These are phyloP conservation scores for Rhinoraja longicauda DNA, from an alignment of 2,797 vertebrate species.

Conservation along the genomic window DNA sequence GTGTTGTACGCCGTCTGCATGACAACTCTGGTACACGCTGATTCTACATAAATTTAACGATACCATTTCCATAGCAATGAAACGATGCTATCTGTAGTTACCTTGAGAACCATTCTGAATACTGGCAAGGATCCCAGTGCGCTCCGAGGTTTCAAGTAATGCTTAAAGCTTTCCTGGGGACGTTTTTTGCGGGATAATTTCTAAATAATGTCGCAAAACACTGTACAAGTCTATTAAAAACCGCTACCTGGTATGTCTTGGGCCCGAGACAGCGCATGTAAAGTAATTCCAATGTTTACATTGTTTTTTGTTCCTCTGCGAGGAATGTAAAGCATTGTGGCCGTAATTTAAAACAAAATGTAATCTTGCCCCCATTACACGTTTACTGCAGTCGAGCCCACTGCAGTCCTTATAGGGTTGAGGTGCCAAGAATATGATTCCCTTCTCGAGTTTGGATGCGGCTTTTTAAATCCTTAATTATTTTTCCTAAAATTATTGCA, in stretches of 20 bases:
- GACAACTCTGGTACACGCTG: too few relatives aligned
- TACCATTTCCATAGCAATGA: background rate
- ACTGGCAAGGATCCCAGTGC: background rate
- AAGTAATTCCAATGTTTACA: background rate
- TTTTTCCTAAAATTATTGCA: background rate
- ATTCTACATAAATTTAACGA: too few relatives aligned
- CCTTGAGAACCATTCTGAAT: background rate
- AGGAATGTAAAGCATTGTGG: background rate
- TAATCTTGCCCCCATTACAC: background rate
- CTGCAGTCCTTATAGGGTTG: background rate
- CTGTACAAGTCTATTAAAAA: background rate
- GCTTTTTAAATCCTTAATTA: background rate
- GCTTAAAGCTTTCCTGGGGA: background rate
- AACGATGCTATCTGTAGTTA: background rate
- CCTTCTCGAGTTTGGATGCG: background rate
- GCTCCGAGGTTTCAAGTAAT: background rate
- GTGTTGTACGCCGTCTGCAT: too few relatives aligned
- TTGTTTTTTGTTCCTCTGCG: background rate
- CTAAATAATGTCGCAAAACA: background rate
- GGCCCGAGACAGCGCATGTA: background rate
- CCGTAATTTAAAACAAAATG: background rate
- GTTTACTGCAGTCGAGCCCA: background rate
- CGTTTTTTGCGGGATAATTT: background rate
- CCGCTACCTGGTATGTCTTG: background rate
- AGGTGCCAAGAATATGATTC: background rate